Percentiles rank a stretch among this genome's conserved stretches.
phyloP scores from a whole-genome alignment of 2,113 vertebrate species.

The Melanerpes formicivorus region DNA sequence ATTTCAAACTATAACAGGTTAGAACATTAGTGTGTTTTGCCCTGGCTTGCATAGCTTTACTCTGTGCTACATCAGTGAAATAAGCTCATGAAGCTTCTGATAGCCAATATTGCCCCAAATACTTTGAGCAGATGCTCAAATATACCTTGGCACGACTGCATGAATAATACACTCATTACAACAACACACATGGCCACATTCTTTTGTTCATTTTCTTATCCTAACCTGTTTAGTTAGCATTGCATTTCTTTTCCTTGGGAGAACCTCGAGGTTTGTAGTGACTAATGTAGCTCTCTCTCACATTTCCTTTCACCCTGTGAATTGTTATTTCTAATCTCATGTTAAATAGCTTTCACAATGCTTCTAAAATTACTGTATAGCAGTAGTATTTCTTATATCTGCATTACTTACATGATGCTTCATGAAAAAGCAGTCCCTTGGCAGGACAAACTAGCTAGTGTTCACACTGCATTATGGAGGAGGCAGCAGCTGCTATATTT shows the following conservation, averaged over 20 bases:
- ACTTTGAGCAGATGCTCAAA: neutral
- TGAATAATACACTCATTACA: neutral
- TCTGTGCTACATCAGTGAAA: neutral
- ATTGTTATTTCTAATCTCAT: neutral
- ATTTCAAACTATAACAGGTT: neutral
- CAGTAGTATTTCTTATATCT: slow-evolving; percentile 22
- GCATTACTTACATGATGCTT: neutral
- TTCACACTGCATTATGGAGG: slow-evolving; percentile 48
- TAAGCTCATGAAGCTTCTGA: neutral
- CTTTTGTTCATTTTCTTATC: neutral
- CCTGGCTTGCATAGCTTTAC: neutral
- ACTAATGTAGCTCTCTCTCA: neutral
- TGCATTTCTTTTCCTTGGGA: neutral
- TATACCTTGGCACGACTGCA: neutral
- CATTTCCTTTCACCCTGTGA: neutral
- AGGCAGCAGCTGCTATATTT: slow-evolving; percentile 50
- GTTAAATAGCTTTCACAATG: neutral
- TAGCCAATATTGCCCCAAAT: neutral
- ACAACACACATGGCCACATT: neutral
- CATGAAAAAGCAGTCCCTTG: slow-evolving; percentile 5
- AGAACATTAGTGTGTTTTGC: neutral
- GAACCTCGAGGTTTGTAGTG: neutral
- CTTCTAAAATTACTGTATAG: slow-evolving; percentile 15
- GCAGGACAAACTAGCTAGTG: slow-evolving; percentile 10
- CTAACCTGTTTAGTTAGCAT: slow-evolving; percentile 5